These are phyloP conservation scores for Microdon myrmicae DNA, from an alignment of 2,888 invertebrate species.

Conservation along the genomic window DNA sequence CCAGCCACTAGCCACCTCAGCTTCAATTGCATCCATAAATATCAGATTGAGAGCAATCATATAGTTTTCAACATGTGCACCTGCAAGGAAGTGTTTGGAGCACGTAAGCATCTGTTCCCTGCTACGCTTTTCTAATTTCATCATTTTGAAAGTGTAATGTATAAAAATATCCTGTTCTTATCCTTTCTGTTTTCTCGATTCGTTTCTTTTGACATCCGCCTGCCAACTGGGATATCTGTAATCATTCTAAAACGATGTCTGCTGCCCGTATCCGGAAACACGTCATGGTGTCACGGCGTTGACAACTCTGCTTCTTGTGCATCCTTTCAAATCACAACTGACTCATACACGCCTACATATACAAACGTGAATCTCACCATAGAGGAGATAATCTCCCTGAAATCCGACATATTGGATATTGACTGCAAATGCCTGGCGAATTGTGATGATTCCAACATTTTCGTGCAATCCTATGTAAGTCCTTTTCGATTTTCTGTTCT, in stretches of 20 bases:
- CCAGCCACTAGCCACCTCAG: slow-evolving; percentile 3
- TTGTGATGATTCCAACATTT: slow-evolving; percentile 78
- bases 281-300: slow-evolving; percentile 14
- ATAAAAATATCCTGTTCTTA: slow-evolving; percentile 20
- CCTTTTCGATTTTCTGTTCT: too few species aligned
- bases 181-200: slow-evolving; percentile 1
- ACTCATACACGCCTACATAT: slow-evolving; percentile 12
- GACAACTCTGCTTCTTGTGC: slow-evolving; percentile 30
- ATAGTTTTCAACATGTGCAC: slow-evolving; percentile 44
- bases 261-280: slow-evolving; percentile 24
- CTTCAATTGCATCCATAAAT: slow-evolving; percentile 49
- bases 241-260: slow-evolving; percentile 28
- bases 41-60: slow-evolving; percentile 45
- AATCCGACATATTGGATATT: slow-evolving; percentile 69
- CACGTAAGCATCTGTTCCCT: slow-evolving; percentile 31
- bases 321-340: slow-evolving; percentile 6
- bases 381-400: slow-evolving; percentile 71
- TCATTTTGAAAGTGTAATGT: slow-evolving; percentile 38
- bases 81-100: background rate
- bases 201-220: slow-evolving; percentile 9
- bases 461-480: slow-evolving; percentile 73
- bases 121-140: slow-evolving; percentile 31
- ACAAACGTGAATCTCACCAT: too few species aligned
- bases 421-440: slow-evolving; percentile 75
- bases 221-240: slow-evolving; percentile 25